These are phyloP conservation scores for Bovichtus diacanthus DNA, from an alignment of 2,797 vertebrate genomes.

Conservation along the genomic window DNA sequence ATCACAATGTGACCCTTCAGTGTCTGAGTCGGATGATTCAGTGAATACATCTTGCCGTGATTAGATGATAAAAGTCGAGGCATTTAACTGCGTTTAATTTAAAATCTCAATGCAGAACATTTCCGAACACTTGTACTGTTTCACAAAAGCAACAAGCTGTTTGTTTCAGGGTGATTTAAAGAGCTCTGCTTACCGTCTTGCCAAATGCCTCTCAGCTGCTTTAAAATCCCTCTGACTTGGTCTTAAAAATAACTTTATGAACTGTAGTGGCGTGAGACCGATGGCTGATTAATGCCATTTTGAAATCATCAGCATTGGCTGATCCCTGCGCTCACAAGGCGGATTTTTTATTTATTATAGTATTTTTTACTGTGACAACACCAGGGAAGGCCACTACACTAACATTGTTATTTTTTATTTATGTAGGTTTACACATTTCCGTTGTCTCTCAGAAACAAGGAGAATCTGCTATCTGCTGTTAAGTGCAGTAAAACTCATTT, in stretches of 20 bases:
- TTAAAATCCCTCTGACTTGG: background rate
- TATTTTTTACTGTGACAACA: too few relatives aligned
- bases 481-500: too few relatives aligned
- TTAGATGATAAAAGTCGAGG: slow-evolving; percentile 19
- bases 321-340: too few relatives aligned
- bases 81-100: slow-evolving; percentile 1
- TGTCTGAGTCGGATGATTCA: background rate
- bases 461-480: too few relatives aligned
- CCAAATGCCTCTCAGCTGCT: background rate
- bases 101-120: background rate
- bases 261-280: too few relatives aligned
- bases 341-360: too few relatives aligned
- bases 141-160: background rate
- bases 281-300: too few relatives aligned
- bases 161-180: slow-evolving; percentile 9
- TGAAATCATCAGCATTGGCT: too few relatives aligned
- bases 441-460: too few relatives aligned
- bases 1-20: slow-evolving; percentile 43
- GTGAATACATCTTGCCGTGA: slow-evolving; percentile 6
- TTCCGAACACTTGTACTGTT: background rate
- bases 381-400: too few relatives aligned
- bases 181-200: background rate
- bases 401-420: too few relatives aligned
- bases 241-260: background rate
- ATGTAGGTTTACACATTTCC: too few relatives aligned